Evolutionary conservation across 2,888 invertebrate genomes (phyloP), one percentile per base, ranked within the genome.

Genomic region (Psococerastis gibbosa): DNA sequence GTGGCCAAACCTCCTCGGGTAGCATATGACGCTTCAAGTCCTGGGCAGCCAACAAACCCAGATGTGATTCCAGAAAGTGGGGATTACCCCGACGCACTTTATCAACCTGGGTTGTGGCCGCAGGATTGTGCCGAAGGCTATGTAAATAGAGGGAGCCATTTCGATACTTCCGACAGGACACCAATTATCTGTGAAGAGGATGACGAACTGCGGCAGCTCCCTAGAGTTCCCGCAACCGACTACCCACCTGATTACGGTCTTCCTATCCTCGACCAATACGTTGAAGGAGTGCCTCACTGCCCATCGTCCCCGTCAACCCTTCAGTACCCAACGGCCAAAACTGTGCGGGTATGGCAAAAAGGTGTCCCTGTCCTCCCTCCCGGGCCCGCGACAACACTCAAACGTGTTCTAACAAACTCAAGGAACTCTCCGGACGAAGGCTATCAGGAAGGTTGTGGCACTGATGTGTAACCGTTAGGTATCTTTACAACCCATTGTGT

Each of bases 361-460:
- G 83, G 81, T 51, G 82, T 83, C 49, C 84, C 84, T 48, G 85
- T 85, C 46, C 64, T 84, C 57, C 85, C 83, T 22, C 87, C 84
- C 17, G 84, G 85, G 34, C 87, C 84, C 17, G 84, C 85, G 34
- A 78, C 82, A 47, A 82, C 83, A 50, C 70, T 84, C 51, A 87
- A 87, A 62, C 75, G 85, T 50, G 85, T 80, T 47, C 71, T 85
- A 50, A 78, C 78, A 53, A 80, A 78, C 61, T 81, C 76, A 55
- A 75, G 87, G 57, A 85, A 83, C 60, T 81, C 87, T 18, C 80
- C 84, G 33, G 89, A 89, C 57, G 88, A 89, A 62, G 84, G 85
- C 49, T 88, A 87, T 61, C 87, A 87, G 62, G 88, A 88, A 65
- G 88, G 88, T 56, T 84, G 85, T 63, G 87, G 87, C 52, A 88